Conservation (phyloP, 2,888 invertebrate genomes). For the Trissolcus japonicus region DNA sequence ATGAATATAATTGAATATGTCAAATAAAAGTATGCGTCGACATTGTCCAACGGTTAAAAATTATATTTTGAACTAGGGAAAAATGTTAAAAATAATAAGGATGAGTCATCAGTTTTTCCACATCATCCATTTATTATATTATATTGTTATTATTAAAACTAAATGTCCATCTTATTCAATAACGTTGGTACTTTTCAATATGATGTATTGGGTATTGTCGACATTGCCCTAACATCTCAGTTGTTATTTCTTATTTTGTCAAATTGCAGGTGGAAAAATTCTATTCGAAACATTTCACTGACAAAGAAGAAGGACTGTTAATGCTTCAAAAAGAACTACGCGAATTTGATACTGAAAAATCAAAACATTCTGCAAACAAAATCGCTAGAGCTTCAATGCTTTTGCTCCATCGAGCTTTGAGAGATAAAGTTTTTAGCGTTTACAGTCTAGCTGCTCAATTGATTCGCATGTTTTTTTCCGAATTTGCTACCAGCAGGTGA, state of each 20-base stretch:
- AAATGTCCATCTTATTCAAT: too few relatives aligned
- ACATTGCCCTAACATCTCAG: background rate
- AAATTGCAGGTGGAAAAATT: constrained; percentile 87
- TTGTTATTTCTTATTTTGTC: background rate
- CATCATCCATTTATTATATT: too few relatives aligned
- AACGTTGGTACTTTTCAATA: too few relatives aligned
- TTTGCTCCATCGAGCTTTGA: constrained; percentile 86
- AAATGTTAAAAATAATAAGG: too few relatives aligned
- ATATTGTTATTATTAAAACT: too few relatives aligned
- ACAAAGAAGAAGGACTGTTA: constrained; percentile 91
- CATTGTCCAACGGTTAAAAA: too few relatives aligned
- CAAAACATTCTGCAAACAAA: constrained; percentile 83
- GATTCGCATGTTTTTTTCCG: constrained; percentile 86
- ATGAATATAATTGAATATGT: constrained; percentile 58
- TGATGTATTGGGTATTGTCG: too few relatives aligned
- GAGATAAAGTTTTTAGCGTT: constrained; percentile 93
- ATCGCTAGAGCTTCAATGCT: constrained; percentile 89
- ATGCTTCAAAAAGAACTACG: constrained; percentile 80
- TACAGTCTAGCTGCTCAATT: constrained; percentile 91
- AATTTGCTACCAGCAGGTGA: constrained; percentile 88
- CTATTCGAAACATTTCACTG: constrained; percentile 92
- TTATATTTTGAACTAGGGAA: too few relatives aligned
- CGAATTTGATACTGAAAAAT: constrained; percentile 74
- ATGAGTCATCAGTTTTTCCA: too few relatives aligned
- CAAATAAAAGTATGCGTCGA: too few relatives aligned